Base-by-base conservation (phyloP, 2,797 vertebrate genomes). In the Sciurus carolinensis region DNA sequence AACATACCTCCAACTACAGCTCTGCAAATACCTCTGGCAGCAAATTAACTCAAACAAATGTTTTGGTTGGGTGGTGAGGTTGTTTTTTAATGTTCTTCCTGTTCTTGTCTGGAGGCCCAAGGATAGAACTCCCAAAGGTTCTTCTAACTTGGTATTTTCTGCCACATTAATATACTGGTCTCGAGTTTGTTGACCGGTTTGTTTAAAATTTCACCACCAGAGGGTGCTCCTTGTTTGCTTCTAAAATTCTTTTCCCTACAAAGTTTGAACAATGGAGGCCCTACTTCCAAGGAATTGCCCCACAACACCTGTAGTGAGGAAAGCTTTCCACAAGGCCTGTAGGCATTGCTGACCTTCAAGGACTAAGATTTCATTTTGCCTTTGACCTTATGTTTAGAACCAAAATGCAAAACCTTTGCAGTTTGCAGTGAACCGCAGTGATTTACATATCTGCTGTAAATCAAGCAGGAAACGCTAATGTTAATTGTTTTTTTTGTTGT, bases 1-100 rank as follows among this genome's bases (percentile, higher is more conserved):
- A 97, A 97, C 93, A 95, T 85, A 79, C 91, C 76, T 96, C 75
- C 14, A 66, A 88, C 83, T 93, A 86, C n/a, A 89, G 90, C 69
- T 87, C 91, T 92, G 86, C 75, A 94, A 96, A 97, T 97, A 92
- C 94, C 91, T 82, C 87, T 90, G 94, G 93, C 94, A 96, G 94
- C 90, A 97, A 94, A 97, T 95, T 92, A 97, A 90, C 75, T 96
- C 67, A 93, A 95, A 94, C 95, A 97, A 97, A 97, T 96, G 83
- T 94, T 97, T 97, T 94, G 89, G 81, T 94, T 98, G 95, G 89
- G 93, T 54, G 47, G 72, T 2, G 52, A 97, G 84, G 90, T 26
- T 96, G 66, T 81, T 90, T 97, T 97, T 97, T 93, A 97, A 95
- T 12, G 66, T 92, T 95, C 73, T 90, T 97, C 79, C 76, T 42